phyloP scores from a whole-genome alignment of 2,888 invertebrate genomes.

The Drosophila stalkeri region DNA sequence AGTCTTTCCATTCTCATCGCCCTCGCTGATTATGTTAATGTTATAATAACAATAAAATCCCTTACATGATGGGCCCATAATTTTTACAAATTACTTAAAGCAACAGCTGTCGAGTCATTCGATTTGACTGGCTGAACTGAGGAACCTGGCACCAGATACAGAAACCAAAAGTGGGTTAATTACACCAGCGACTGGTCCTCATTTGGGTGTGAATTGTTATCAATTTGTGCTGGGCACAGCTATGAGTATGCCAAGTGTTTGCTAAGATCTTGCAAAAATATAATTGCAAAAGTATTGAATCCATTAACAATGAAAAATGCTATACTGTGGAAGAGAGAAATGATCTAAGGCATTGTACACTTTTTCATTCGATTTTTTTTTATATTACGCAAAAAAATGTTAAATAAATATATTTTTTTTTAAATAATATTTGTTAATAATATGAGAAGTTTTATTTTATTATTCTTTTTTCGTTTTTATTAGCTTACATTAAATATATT shows the following conservation, averaged over 20 bases:
- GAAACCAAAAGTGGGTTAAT: slow-evolving; percentile 62
- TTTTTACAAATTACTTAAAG: slow-evolving; percentile 64
- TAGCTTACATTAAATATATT: too few species aligned
- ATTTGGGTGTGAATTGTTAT: slow-evolving; percentile 70
- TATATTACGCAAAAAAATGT: too few species aligned
- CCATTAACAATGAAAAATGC: neutral
- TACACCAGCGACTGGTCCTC: slow-evolving; percentile 47
- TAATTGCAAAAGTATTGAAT: neutral
- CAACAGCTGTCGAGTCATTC: slow-evolving; percentile 47
- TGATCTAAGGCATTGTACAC: neutral
- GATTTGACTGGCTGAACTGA: slow-evolving; percentile 20
- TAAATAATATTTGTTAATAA: too few species aligned
- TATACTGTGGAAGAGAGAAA: neutral
- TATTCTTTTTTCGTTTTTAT: too few species aligned
- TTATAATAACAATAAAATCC: slow-evolving; percentile 64
- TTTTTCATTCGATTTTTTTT: too few species aligned
- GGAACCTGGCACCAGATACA: slow-evolving; percentile 26
- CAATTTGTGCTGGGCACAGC: slow-evolving; percentile 44
- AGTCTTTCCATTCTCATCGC: slow-evolving; percentile 33
- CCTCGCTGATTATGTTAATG: slow-evolving; percentile 39
- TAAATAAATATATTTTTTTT: too few species aligned
- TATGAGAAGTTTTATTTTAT: too few species aligned
- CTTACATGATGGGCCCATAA: slow-evolving; percentile 57
- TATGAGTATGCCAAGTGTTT: slow-evolving; percentile 43
- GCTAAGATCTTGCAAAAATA: slow-evolving; percentile 28